A percentile compares a stretch with the other conserved stretches of the same genome.
Evolutionary conservation across 2,888 invertebrate genomes (phyloP).

Genomic region (Drosophila quinaria): DNA sequence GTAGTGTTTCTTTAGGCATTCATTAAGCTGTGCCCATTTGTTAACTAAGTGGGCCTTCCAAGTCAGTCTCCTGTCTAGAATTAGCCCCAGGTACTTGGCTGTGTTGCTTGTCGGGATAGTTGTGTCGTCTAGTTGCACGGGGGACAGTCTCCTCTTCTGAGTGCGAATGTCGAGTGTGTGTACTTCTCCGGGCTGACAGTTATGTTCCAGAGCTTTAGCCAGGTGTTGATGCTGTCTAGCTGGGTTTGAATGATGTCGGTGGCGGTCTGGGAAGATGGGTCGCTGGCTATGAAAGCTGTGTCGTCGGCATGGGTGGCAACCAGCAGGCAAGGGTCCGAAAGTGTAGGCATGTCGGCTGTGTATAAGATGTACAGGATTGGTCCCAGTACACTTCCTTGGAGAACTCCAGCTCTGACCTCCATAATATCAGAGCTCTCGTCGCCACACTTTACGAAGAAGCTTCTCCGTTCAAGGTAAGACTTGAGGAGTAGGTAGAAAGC

Average conservation of each 20-base stretch:
- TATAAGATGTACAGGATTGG: not conserved
- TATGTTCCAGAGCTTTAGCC: not conserved
- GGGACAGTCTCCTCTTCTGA: not conserved
- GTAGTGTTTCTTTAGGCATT: not conserved
- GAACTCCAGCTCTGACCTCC: not conserved
- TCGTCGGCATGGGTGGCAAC: slow-evolving; percentile 6
- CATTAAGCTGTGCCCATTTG: not conserved
- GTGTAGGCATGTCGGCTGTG: not conserved
- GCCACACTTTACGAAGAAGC: not conserved
- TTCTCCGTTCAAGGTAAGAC: not conserved
- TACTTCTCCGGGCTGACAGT: not conserved
- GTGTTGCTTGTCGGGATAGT: not conserved
- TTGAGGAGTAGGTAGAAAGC: not conserved
- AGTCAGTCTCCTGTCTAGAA: not conserved
- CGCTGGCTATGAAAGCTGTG: slow-evolving; percentile 1
- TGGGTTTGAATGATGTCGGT: not conserved
- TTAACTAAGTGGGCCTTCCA: not conserved
- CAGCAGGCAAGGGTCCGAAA: not conserved
- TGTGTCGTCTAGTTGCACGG: not conserved
- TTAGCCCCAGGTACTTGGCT: not conserved
- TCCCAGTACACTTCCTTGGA: not conserved
- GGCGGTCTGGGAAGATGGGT: not conserved
- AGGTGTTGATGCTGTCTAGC: not conserved
- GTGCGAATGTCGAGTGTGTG: not conserved
- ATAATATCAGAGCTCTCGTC: not conserved